Evolutionary conservation across 2,113 vertebrate species (phyloP).

Genomic region (Pachypanchax playfairii): DNA sequence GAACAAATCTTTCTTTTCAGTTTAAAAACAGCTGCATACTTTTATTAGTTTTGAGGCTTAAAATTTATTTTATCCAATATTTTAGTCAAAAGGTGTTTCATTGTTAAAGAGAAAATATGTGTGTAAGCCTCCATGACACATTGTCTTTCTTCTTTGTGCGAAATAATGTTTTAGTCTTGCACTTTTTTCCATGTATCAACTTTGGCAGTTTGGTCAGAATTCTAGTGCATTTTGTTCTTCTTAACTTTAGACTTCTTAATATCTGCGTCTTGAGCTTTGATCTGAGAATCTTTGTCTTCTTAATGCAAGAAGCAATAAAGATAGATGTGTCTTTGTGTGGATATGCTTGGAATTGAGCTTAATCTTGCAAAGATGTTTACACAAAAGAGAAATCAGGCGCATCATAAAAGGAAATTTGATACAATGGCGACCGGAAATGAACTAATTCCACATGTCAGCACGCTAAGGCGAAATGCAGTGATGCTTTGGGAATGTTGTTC

Average conservation of each 20-base stretch:
- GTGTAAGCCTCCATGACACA: not conserved
- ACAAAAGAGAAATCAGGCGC: slow-evolving; percentile 3
- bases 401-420: slow-evolving; percentile 10
- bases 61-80: no score
- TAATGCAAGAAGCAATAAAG: slow-evolving; percentile 54
- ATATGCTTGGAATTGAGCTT: slow-evolving; percentile 55
- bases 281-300: slow-evolving; percentile 34
- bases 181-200: not conserved
- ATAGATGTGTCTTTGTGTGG: slow-evolving; percentile 41
- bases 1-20: no score
- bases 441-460: slow-evolving; percentile 13
- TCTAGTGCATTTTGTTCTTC: not conserved
- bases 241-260: slow-evolving; percentile 24
- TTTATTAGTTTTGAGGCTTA: no score
- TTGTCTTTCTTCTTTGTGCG: not conserved
- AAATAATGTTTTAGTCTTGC: not conserved
- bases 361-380: slow-evolving; percentile 13
- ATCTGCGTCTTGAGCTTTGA: slow-evolving; percentile 29
- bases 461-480: not conserved
- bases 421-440: slow-evolving; percentile 30
- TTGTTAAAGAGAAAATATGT: not conserved
- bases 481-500: slow-evolving; percentile 14
- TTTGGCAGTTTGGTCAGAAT: not conserved
- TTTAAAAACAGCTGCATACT: no score
- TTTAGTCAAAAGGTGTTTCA: not conserved